Conservation (phyloP, 2,888 invertebrate species). For the Melinaea marsaeus region DNA sequence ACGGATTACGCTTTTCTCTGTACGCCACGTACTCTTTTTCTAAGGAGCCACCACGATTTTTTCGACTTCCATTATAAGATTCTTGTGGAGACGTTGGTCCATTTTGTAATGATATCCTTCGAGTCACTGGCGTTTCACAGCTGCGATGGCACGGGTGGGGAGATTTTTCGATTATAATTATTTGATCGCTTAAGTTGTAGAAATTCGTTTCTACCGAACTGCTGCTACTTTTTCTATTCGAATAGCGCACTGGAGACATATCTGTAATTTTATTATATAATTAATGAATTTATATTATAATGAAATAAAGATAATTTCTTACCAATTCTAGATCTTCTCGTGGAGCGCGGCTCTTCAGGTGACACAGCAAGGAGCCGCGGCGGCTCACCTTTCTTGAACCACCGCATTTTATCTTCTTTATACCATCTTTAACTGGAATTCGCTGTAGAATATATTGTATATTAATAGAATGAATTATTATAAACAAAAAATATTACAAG, state of each 20-base stretch:
- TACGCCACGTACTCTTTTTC: constrained; percentile 79
- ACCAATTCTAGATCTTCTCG: constrained; percentile 72
- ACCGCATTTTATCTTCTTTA: constrained; percentile 76
- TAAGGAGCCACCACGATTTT: constrained; percentile 69
- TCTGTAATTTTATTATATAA: constrained; percentile 68
- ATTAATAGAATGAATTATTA: background rate
- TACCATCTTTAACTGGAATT: constrained; percentile 22
- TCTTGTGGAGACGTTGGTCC: constrained; percentile 67
- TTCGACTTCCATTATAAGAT: constrained; percentile 68
- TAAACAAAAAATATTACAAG: constrained; percentile 1
- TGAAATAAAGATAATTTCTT: constrained; percentile 18
- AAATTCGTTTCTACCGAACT: constrained; percentile 82
- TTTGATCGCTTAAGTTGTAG: constrained; percentile 81
- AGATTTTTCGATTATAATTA: constrained; percentile 78
- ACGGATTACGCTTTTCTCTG: constrained; percentile 82
- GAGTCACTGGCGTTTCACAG: constrained; percentile 58
- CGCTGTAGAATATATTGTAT: constrained; percentile 33
- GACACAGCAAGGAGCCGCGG: constrained; percentile 84
- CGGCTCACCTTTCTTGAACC: constrained; percentile 84
- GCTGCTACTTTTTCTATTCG: constrained; percentile 79
- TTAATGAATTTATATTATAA: constrained; percentile 5
- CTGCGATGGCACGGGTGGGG: constrained; percentile 68
- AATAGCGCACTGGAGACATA: constrained; percentile 80
- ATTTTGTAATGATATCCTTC: constrained; percentile 70
- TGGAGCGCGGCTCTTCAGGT: constrained; percentile 72